phyloP scores from a whole-genome alignment of 35 echinoderm and acorn worm species.

The Hemicentrotus pulcherrimus region DNA sequence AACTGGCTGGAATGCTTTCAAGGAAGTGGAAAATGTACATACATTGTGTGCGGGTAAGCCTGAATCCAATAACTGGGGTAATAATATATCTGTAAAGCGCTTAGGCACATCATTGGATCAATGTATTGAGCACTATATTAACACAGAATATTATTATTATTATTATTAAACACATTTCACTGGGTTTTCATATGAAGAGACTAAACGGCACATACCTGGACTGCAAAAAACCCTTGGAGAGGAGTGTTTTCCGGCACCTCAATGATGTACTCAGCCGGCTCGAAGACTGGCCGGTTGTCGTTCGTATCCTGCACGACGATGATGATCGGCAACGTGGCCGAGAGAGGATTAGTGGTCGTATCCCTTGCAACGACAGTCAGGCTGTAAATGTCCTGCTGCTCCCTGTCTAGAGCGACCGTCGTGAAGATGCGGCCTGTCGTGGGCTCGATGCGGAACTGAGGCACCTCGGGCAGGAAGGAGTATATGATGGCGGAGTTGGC shows the following conservation, averaged over 20 bases:
- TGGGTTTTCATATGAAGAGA: too few relatives aligned
- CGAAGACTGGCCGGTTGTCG: constrained; percentile 80
- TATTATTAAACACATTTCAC: too few relatives aligned
- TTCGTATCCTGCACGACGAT: constrained; percentile 79
- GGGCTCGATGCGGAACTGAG: constrained; percentile 58
- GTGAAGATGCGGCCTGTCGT: constrained; percentile 64
- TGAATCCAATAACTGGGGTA: too few relatives aligned
- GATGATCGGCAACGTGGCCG: constrained; percentile 29
- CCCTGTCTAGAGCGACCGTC: constrained; percentile 55
- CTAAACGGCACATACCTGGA: constrained; percentile 41
- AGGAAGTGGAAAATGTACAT: too few relatives aligned
- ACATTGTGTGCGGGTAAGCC: too few relatives aligned
- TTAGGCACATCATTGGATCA: too few relatives aligned
- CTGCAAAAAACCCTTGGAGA: constrained; percentile 49
- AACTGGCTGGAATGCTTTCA: too few relatives aligned
- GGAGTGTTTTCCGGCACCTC: constrained; percentile 56
- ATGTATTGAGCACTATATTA: too few relatives aligned
- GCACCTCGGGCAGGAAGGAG: constrained; percentile 53
- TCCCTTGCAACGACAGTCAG: constrained; percentile 64
- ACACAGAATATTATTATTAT: too few relatives aligned
- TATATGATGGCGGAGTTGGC: constrained; percentile 68
- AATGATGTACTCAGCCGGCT: constrained; percentile 57
- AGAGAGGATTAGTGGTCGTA: constrained; percentile 36
- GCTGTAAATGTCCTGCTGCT: constrained; percentile 53
- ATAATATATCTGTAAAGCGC: too few relatives aligned